Evolutionary conservation across 2,797 vertebrate genomes (phyloP).

Genomic region (Sarcophilus harrisii): DNA sequence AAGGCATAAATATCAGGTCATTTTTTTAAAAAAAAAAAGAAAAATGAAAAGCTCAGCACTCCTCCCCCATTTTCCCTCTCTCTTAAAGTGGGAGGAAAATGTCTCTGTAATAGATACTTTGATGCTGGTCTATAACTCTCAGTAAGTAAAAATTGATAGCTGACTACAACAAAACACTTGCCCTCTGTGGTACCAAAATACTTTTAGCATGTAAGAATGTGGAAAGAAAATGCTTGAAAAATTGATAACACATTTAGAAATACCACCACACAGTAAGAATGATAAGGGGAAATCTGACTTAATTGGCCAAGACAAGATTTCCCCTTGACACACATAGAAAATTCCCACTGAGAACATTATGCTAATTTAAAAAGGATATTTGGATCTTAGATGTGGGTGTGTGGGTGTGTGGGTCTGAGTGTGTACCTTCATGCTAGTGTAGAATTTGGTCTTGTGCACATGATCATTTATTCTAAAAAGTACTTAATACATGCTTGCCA

Average conservation of each 20-base stretch:
- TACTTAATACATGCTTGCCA: background rate
- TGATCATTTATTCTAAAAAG: background rate
- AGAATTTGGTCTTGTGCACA: background rate
- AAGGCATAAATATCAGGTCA: conserved; percentile 65
- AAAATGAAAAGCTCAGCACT: conserved; percentile 43
- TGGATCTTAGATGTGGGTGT: conserved; percentile 40
- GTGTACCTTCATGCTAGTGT: background rate
- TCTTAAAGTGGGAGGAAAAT: conserved; percentile 56
- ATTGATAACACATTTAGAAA: background rate
- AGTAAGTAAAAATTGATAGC: conserved; percentile 4
- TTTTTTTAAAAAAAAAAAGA: conserved; percentile 50
- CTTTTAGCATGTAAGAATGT: conserved; percentile 17
- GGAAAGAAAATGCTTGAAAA: conserved; percentile 58
- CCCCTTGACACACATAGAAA: conserved; percentile 58
- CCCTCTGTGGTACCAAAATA: background rate
- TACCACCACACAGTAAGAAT: conserved; percentile 30
- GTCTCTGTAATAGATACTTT: conserved; percentile 37
- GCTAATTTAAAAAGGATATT: conserved; percentile 47
- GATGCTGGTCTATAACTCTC: background rate
- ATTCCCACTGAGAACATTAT: conserved; percentile 55
- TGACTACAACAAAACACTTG: background rate
- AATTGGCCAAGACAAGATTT: conserved; percentile 68
- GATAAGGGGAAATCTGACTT: conserved; percentile 65
- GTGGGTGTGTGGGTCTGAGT: conserved; percentile 27
- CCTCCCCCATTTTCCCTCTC: conserved; percentile 48